A percentile compares a stretch with the other conserved stretches of the same genome.
Conservation (phyloP, 2,797 vertebrate species). For the Phyllotis vaccarum region DNA sequence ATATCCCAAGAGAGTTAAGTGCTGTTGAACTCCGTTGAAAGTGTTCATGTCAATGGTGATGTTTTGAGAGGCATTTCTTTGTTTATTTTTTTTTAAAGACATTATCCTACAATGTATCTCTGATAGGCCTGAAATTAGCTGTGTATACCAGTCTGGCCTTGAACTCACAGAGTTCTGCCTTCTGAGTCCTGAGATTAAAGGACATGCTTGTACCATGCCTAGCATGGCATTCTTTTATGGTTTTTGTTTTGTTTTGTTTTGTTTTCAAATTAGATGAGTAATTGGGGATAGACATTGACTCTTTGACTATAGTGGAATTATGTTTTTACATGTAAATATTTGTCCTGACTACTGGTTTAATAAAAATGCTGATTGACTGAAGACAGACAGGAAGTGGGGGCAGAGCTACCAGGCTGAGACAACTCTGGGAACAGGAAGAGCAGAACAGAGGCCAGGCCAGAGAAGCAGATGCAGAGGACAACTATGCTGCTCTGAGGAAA, state of each 20-base stretch:
- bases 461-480: too few relatives aligned
- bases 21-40: neutral
- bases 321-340: too few relatives aligned
- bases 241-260: neutral
- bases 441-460: too few relatives aligned
- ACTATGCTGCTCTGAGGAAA: too few relatives aligned
- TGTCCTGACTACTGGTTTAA: too few relatives aligned
- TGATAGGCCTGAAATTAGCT: neutral
- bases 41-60: neutral
- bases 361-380: too few relatives aligned
- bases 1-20: too few relatives aligned
- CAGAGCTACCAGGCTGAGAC: too few relatives aligned
- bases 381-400: too few relatives aligned
- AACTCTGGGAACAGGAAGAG: too few relatives aligned
- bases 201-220: neutral
- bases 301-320: too few relatives aligned
- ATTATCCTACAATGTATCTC: too few relatives aligned
- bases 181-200: neutral
- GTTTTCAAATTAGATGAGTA: neutral
- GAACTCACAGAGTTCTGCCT: neutral
- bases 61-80: neutral
- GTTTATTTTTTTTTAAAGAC: neutral
- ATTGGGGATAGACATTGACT: neutral
- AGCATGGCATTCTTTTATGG: neutral
- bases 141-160: neutral